These are phyloP conservation scores for Caenorhabditis afra DNA, from an alignment of 2,888 invertebrate species.

Conservation along the genomic window DNA sequence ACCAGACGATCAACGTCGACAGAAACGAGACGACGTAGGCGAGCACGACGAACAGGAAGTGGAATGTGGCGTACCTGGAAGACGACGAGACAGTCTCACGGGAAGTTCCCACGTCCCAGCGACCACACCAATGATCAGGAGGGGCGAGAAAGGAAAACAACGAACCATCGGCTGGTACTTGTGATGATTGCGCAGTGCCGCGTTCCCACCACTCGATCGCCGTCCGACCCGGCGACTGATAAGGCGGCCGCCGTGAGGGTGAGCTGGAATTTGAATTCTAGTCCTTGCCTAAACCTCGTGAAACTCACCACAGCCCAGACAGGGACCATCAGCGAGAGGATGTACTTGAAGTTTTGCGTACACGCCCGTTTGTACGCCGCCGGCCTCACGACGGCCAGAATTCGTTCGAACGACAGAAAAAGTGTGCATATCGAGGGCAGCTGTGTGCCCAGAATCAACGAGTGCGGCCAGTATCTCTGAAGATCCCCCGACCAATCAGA, in stretches of 20 bases:
- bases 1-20: conserved; percentile 61
- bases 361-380: conserved; percentile 66
- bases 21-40: conserved; percentile 70
- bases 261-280: conserved; percentile 45
- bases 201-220: conserved; percentile 52
- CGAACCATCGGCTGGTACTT: conserved; percentile 66
- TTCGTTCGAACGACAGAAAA: conserved; percentile 70
- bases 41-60: conserved; percentile 69
- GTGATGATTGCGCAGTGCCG: conserved; percentile 74
- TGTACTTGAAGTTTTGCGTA: conserved; percentile 59
- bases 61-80: conserved; percentile 72
- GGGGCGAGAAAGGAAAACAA: too few species aligned
- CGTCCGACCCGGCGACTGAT: conserved; percentile 59
- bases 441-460: conserved; percentile 73
- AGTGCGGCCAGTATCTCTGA: conserved; percentile 72
- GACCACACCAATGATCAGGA: too few species aligned
- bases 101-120: not conserved
- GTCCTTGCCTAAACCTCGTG: too few species aligned
- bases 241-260: conserved; percentile 60
- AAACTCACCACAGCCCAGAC: conserved; percentile 60
- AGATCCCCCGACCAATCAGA: conserved; percentile 17
- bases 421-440: conserved; percentile 72
- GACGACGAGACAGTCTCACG: not conserved
- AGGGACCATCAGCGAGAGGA: conserved; percentile 38
- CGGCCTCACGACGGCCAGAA: conserved; percentile 66